Conservation (phyloP, 2,797 vertebrate species). For the Fistularia commersonii region DNA sequence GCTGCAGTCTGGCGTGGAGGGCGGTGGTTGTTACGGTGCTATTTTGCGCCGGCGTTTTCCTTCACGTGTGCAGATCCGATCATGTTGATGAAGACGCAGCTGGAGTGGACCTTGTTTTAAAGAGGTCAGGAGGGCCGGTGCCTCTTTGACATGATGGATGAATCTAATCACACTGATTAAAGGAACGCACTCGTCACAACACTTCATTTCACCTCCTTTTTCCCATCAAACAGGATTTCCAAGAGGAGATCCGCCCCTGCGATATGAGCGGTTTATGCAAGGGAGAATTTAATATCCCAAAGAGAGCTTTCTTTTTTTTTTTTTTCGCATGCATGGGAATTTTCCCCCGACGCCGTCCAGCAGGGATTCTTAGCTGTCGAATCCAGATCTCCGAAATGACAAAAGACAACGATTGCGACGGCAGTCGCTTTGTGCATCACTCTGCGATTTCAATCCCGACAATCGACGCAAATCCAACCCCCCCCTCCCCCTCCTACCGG, state of each 20-base stretch:
- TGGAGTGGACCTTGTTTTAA: constrained; percentile 31
- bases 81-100: constrained; percentile 17
- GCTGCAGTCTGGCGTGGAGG: too few relatives aligned
- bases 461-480: constrained; percentile 58
- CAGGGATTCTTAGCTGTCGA: too few relatives aligned
- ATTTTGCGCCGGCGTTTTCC: constrained; percentile 3
- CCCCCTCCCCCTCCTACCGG: too few relatives aligned
- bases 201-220: constrained; percentile 48
- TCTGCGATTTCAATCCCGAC: constrained; percentile 27
- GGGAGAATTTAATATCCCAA: too few relatives aligned
- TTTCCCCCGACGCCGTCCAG: not conserved
- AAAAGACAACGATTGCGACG: too few relatives aligned
- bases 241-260: constrained; percentile 1
- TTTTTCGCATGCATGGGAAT: not conserved
- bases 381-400: too few relatives aligned
- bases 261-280: not conserved
- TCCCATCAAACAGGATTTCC: constrained; percentile 22
- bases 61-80: constrained; percentile 10
- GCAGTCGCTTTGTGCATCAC: constrained; percentile 31
- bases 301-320: not conserved
- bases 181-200: constrained; percentile 36
- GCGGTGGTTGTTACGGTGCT: too few relatives aligned
- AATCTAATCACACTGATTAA: constrained; percentile 64
- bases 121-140: constrained; percentile 34
- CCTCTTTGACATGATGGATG: constrained; percentile 58